Percentiles rank a stretch among this genome's conserved stretches.
Evolutionary conservation across 2,888 invertebrate genomes (phyloP).

Genomic region (Limnephilus rhombicus): DNA sequence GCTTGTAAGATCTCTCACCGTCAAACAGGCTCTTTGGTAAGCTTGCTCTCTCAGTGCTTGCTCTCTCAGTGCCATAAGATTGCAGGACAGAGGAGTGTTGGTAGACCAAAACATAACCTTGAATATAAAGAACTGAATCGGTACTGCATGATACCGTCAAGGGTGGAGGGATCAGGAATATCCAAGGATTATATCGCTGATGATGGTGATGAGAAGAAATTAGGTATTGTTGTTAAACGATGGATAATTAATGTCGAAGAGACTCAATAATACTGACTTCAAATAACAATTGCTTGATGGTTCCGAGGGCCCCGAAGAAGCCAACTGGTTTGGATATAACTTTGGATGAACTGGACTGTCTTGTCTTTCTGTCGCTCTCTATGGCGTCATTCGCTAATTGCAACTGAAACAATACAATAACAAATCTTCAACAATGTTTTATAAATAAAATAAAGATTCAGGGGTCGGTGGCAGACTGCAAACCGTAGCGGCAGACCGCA

Average conservation of each 20-base stretch:
- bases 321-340: constrained; percentile 69
- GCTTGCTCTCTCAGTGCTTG: no score
- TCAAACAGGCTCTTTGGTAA: no score
- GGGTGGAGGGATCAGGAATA: not conserved
- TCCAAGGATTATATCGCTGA: not conserved
- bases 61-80: no score
- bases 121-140: not conserved
- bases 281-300: constrained; percentile 74
- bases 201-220: not conserved
- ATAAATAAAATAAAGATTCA: not conserved
- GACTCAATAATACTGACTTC: constrained; percentile 69
- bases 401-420: constrained; percentile 52
- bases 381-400: constrained; percentile 60
- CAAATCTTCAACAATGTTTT: not conserved
- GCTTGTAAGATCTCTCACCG: no score
- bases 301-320: constrained; percentile 77
- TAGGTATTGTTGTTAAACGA: not conserved
- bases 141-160: not conserved
- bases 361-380: constrained; percentile 52
- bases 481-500: no score
- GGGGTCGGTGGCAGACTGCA: no score
- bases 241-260: not conserved
- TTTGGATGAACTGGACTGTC: constrained; percentile 68
- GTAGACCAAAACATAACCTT: not conserved
- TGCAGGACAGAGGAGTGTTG: not conserved